Conservation (phyloP, 2,113 vertebrate species). For the Cyprinodon tularosa region DNA sequence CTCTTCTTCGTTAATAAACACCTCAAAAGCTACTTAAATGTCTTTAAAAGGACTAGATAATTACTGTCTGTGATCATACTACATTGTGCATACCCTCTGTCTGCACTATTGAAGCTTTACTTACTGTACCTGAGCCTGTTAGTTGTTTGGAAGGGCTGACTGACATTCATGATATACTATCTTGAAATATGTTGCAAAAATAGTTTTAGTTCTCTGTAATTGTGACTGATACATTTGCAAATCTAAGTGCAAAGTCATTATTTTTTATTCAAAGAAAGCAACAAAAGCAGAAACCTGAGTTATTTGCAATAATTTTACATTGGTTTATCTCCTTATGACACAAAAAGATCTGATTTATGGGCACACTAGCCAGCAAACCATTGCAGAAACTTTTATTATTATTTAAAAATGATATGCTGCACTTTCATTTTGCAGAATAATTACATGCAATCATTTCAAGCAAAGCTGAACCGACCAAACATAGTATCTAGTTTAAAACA, state of each 20-base stretch:
- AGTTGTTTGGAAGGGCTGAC: background rate
- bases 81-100: background rate
- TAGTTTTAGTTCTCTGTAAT: background rate
- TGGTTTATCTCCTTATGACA: too few relatives aligned
- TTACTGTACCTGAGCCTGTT: background rate
- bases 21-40: too few relatives aligned
- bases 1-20: too few relatives aligned
- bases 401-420: background rate
- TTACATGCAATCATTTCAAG: background rate
- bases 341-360: too few relatives aligned
- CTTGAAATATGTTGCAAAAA: too few relatives aligned
- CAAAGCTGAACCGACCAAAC: background rate
- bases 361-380: too few relatives aligned
- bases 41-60: too few relatives aligned
- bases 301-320: too few relatives aligned
- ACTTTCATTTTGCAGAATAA: background rate
- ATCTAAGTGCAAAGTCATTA: background rate
- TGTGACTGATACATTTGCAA: background rate
- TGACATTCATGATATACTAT: too few relatives aligned
- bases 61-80: background rate
- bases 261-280: too few relatives aligned
- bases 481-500: background rate
- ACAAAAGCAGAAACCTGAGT: too few relatives aligned
- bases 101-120: background rate
- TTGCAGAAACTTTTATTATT: background rate